Base-by-base conservation (phyloP, 2,797 vertebrate genomes). In the Anguilla pacifica region DNA sequence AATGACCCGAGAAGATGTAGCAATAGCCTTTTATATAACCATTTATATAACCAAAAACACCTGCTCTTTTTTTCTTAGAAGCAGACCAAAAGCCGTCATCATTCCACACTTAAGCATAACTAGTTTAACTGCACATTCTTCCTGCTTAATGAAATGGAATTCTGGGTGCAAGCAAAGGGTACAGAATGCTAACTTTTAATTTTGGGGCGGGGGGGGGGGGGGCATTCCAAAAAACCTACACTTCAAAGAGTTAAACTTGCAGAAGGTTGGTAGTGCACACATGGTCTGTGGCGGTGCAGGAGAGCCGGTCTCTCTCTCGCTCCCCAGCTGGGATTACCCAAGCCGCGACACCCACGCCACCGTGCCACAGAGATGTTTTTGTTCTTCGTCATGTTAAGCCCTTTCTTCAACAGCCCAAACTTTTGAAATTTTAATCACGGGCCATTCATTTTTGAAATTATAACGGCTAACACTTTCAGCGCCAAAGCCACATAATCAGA, bases 351-450 rank as follows among this genome's bases (percentile, higher is more conserved):
- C 94, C 90, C 74, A 86, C 92, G 90, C 94, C 91, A 93, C 88
- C 86, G 92, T 93, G 91, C 94, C 91, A 94, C 88, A 86, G 92
- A 93, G 91, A 90, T 86, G 91, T 93, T 94, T 95, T 95, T 94
- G 92, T 95, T 93, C 91, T 90, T 91, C 87, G 91, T 92, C 91
- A 93, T 92, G 92, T 93, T 94, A 92, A 94, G 91, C 89, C 89
- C 31, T 90, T 90, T 91, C 89, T 92, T 93, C 88, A 83, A 87
- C 86, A 88, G 87, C 57, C 39, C 86, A 87, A 79, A 88, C 86
- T 90, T 91, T 91, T 89, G 79, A 84, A 79, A 85, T 87, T 89
- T 81, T 53, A 87, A 86, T 89, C 90, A 87, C 88, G 72, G 88
- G 89, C 86, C 85, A 83, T 88, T 88, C 72, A 1, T 84, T 85